Evolutionary conservation across 2,888 invertebrate species (phyloP), one percentile per base, ranked within the genome.

Genomic region (Trissonchulus latispiculum): DNA sequence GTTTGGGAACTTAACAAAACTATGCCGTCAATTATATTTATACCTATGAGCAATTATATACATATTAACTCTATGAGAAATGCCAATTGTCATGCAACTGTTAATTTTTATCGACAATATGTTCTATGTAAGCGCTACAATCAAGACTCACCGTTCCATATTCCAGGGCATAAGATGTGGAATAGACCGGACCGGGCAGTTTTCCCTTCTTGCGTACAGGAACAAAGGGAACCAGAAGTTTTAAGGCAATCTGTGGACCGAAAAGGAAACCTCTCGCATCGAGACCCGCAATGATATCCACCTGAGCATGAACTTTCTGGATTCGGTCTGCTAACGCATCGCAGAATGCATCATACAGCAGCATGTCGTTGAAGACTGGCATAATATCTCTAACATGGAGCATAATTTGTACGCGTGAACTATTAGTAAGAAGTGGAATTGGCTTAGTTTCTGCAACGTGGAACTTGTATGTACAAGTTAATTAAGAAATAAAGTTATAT

Each of bases 181-280:
- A 86, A 8, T 87, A 81, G 23, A 90, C 87, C 75, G 90, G 87
- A 2, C 99, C 97, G 0, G 99, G 96, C 72, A 99, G 86, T 85
- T 99, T 99, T 18, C 97, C 97, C 80, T 91, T 90, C 84, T 99
- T 99, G 72, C 99, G 87, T 29, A 97, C 89, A 0, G 97, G 95
- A 1, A 94, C 87, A 84, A 96, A 96, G 0, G 91, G 90, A 70
- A 93, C 85, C 1, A 88, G 87, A 1, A 97, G 84, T 77, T 90
- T 89, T 0, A 90, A 85, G 1, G 95, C 92, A 64, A 99, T 83
- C 0, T 91, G 84, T 62, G 96, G 90, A 18, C 92, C 93, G 80
- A 99, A 90, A 0, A 99, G 87, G 82, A 99, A 99, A 0, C 99
- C 99, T 81, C 97, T 87, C 0, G 96, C 90, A 80, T 99, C 99